A percentile compares a stretch with the other conserved stretches of the same genome.
These are phyloP conservation scores for Crotalus helleri DNA, from an alignment of 2,113 vertebrate species.

Conservation along the genomic window DNA sequence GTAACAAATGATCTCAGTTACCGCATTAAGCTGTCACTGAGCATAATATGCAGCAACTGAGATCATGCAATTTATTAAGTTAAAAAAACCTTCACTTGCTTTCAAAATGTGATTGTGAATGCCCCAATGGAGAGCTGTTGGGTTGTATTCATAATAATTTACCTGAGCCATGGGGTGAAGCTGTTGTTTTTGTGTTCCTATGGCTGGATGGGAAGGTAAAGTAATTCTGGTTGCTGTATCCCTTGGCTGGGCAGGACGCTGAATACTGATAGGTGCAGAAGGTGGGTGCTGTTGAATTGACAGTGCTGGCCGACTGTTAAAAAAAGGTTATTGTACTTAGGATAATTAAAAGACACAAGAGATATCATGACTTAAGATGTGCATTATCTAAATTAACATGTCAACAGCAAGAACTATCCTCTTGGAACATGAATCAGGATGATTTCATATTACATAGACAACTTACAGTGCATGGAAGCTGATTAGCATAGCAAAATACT, in stretches of 20 bases:
- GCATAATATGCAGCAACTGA: not conserved
- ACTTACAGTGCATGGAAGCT: not conserved
- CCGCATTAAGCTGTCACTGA: not conserved
- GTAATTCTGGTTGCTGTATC: slow-evolving; percentile 87
- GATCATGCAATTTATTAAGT: not conserved
- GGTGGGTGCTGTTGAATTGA: slow-evolving; percentile 87
- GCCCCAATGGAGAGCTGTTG: not conserved
- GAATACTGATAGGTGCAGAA: slow-evolving; percentile 87
- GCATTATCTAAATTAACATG: fast-evolving
- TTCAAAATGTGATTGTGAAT: not conserved
- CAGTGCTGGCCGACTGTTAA: slow-evolving; percentile 80
- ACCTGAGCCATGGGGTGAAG: slow-evolving; percentile 93
- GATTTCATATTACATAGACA: not conserved
- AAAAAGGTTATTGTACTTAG: not conserved
- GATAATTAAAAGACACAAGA: not conserved
- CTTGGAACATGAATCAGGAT: not conserved
- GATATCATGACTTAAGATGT: not conserved
- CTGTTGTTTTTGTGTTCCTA: slow-evolving; percentile 87
- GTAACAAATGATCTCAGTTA: not conserved
- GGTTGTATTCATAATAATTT: fast-evolving
- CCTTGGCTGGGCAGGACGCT: slow-evolving; percentile 82
- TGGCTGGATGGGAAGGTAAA: slow-evolving; percentile 87
- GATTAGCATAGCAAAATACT: not conserved
- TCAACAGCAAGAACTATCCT: fast-evolving
- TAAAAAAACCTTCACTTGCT: not conserved